Base-by-base conservation (phyloP, 2,113 vertebrate species). In the Baryphthengus martii region DNA sequence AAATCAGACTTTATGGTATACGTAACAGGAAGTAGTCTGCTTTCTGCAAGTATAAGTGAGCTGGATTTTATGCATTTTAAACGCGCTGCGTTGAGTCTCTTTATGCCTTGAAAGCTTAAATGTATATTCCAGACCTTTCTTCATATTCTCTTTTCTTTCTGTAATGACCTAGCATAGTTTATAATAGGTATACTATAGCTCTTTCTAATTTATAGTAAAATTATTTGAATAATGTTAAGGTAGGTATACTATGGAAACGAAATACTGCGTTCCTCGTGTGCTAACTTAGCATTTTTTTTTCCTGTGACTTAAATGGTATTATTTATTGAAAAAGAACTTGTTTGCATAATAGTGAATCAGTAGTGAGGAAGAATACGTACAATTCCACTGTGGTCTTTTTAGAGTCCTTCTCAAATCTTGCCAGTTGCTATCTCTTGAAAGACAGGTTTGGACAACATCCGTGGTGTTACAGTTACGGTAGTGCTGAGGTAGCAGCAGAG, bases 371-470 rank as follows among this genome's bases (percentile, higher is more conserved):
- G 15, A 39, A 4, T 0, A 16, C 0, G 3, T 11, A 28, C 47
- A 0, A 0, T 63, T 39, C 4, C 10, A 0, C 9, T 15, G 59
- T 3, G 23, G 7, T 31, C 6, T 13, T 9, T 52, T 7, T 6
- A 55, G 11, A 18, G 8, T 17, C 12, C n/a, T 37, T 63, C 19
- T 37, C 21, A 0, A 21, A 1, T 16, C 26, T 40, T 9, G 37
- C 17, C 29, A 40, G 37, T 5, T 39, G 16, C 12, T 40, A 12
- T 6, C 25, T 47, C 7, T 10, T 0, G 25, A 8, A 10, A 5
- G 14, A 1, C 18, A 8, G 13, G 19, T 44, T 67, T 50, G 42
- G 29, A 55, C 44, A 4, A 20, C 13, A 13, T n/a, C n/a, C 6
- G 20, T 19, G 33, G 5, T 6, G 12, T 7, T 29, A 4, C 5